Conservation (phyloP, 2,113 vertebrate species). For the Colius striatus region DNA sequence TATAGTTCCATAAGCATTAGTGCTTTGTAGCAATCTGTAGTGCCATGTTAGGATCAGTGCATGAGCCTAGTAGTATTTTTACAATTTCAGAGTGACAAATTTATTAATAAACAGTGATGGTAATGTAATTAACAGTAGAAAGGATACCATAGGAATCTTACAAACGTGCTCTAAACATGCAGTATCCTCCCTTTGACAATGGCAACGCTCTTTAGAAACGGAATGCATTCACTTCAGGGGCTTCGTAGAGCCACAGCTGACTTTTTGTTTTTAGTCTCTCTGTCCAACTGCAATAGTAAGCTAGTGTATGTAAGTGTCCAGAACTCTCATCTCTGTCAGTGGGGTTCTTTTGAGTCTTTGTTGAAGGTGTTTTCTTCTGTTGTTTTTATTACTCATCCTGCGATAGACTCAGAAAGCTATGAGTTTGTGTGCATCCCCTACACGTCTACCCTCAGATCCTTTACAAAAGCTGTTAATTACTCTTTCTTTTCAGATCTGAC, state of each 20-base stretch:
- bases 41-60: conserved; percentile 93
- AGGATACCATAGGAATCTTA: conserved; percentile 56
- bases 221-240: conserved; percentile 44
- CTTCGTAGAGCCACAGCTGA: conserved; percentile 19
- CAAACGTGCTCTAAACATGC: conserved; percentile 68
- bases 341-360: not conserved
- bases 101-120: conserved; percentile 70
- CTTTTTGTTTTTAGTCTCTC: not conserved
- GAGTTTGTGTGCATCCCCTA: conserved; percentile 14
- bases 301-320: not conserved
- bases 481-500: not conserved
- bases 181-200: conserved; percentile 75
- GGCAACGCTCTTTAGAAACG: conserved; percentile 51
- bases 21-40: conserved; percentile 92
- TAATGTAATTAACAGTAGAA: conserved; percentile 73
- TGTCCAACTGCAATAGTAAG: not conserved
- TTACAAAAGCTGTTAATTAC: not conserved
- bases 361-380: conserved; percentile 18
- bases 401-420: not conserved
- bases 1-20: conserved; percentile 99
- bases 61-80: conserved; percentile 95
- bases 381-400: not conserved
- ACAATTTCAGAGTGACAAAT: conserved; percentile 77
- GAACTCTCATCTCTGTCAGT: not conserved
- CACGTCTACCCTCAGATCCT: not conserved